phyloP scores from a whole-genome alignment of 2,888 invertebrate genomes.

The Heliconius sara region DNA sequence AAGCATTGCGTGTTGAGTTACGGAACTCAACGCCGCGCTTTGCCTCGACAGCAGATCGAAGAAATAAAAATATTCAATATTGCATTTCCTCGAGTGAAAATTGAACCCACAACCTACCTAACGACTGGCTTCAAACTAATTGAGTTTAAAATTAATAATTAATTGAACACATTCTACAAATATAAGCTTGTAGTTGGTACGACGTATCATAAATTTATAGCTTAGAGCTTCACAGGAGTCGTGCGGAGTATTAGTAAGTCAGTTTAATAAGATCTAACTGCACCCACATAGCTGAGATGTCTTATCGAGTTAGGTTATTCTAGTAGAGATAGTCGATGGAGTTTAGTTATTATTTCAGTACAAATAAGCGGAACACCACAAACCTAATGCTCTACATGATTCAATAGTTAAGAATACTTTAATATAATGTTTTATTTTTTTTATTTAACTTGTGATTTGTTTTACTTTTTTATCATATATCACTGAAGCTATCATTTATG shows the following conservation, averaged over 20 bases:
- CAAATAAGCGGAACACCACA: background rate
- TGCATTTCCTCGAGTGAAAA: too few relatives aligned
- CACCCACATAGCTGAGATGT: constrained; percentile 4
- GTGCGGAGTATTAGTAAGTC: constrained; percentile 22
- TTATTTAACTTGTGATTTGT: too few relatives aligned
- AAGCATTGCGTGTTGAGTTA: too few relatives aligned
- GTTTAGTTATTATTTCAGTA: background rate
- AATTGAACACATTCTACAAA: constrained; percentile 3
- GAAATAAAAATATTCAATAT: too few relatives aligned
- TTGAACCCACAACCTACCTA: too few relatives aligned
- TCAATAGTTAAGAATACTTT: background rate
- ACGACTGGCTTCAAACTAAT: background rate
- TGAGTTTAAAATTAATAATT: constrained; percentile 7
- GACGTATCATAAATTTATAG: constrained; percentile 18
- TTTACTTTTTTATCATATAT: too few relatives aligned
- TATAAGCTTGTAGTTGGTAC: background rate
- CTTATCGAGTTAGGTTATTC: constrained; percentile 15
- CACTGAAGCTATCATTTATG: too few relatives aligned
- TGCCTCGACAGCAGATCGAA: too few relatives aligned
- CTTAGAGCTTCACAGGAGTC: constrained; percentile 5
- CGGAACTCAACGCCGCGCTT: too few relatives aligned
- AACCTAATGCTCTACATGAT: background rate
- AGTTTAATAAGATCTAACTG: constrained; percentile 20
- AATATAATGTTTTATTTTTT: background rate
- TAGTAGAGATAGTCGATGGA: constrained; percentile 4